Conservation (phyloP, 2,113 vertebrate genomes). For the Serinus canaria region DNA sequence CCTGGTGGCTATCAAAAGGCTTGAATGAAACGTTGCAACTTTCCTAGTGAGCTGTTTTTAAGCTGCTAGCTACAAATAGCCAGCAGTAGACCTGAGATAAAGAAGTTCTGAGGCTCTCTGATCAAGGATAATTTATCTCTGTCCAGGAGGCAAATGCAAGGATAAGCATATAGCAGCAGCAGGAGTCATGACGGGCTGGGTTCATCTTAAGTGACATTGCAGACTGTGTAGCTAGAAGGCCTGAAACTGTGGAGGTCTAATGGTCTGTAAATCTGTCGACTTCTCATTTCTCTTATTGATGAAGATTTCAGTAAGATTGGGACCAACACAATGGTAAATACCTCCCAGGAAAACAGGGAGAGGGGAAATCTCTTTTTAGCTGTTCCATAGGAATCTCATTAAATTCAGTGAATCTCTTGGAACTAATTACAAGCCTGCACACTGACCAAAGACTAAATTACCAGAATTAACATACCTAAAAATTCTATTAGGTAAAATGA, state of each 20-base stretch:
- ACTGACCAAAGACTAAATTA: neutral
- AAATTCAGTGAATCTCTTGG: neutral
- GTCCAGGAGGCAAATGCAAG: neutral
- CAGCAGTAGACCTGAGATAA: neutral
- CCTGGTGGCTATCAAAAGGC: neutral
- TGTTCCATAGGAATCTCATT: neutral
- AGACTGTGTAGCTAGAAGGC: neutral
- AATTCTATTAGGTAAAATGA: neutral
- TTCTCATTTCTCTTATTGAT: neutral
- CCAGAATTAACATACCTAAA: neutral
- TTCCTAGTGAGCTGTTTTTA: neutral
- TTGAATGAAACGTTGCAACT: neutral
- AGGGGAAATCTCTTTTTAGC: neutral
- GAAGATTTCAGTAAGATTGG: neutral
- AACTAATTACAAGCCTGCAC: neutral
- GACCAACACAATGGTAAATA: neutral
- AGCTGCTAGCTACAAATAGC: neutral
- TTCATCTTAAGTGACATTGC: neutral
- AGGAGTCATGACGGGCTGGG: fast-evolving
- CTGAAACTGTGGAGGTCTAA: neutral
- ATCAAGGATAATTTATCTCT: neutral
- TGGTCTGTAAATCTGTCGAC: neutral
- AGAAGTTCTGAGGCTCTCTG: neutral
- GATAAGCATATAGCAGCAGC: neutral
- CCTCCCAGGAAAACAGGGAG: neutral